Base-by-base conservation (phyloP, 2,113 vertebrate genomes). In the Irena cyanogastra region DNA sequence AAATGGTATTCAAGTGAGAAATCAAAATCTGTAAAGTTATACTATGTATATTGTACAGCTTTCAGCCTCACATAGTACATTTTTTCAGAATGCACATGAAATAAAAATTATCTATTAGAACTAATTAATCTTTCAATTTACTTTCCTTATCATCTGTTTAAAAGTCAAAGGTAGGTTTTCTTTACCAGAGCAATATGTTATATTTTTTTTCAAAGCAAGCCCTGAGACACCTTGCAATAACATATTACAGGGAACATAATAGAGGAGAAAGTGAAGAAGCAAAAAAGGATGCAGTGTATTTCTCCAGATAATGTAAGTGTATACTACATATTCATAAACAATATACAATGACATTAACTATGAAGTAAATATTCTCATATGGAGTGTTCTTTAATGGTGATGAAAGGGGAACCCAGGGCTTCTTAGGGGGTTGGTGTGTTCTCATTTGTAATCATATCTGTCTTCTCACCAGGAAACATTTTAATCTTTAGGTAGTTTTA, bases 361-460 rank as follows among this genome's bases (percentile, higher is more conserved):
- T 45, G 41, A 6, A 68, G 56, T 54, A 74, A 80, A 90, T 92
- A 87, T 75, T 89, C 86, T 89, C 72, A 53, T 33, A 49, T 50
- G 45, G 24, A 79, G 18, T 69, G 57, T 83, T 60, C 79, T 92
- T 92, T 81, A 94, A 72, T 86, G 33, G 1, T 65, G 52, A 77
- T 78, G 57, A 89, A 93, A 91, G 19, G 26, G 52, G 26, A 79
- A 49, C 33, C 16, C 4, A 1, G 19, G 16, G 17, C 82, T 75
- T 68, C 66, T 50, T 78, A 56, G 17, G 61, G 65, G 76, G 42
- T 57, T 83, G 53, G 45, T 52, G 53, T 60, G 31, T 57, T 95
- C 95, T 91, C 83, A 91, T 96, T 94, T 95, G 77, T 90, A 94
- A 87, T 88, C 83, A 66, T 89, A 83, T 85, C 92, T 70, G 53